Conservation (phyloP, 2,888 invertebrate genomes). For the Microplitis manilae region DNA sequence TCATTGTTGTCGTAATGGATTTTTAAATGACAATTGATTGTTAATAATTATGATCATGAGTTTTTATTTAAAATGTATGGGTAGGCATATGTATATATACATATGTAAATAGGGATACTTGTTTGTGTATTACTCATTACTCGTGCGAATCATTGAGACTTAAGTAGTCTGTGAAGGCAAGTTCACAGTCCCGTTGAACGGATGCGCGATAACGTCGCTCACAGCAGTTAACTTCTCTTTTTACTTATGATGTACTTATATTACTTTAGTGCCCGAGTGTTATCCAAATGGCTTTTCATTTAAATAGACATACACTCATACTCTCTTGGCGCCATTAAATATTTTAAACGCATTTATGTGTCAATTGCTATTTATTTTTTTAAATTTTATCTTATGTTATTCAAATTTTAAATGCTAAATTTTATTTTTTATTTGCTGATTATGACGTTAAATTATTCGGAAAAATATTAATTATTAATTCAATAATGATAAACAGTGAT, state of each 20-base stretch:
- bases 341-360: neutral
- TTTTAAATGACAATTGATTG: conserved; percentile 10
- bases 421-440: neutral
- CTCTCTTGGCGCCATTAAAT: neutral
- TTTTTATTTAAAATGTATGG: neutral
- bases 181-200: conserved; percentile 51
- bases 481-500: neutral
- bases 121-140: neutral
- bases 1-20: neutral
- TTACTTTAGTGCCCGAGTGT: conserved; percentile 10
- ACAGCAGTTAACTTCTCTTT: conserved; percentile 11
- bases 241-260: conserved; percentile 1
- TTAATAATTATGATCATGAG: neutral
- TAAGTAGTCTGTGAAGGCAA: conserved; percentile 27
- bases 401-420: neutral
- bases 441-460: neutral
- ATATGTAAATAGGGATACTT: conserved; percentile 4
- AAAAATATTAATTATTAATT: neutral
- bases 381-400: neutral
- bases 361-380: neutral
- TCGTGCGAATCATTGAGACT: neutral
- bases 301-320: neutral
- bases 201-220: conserved; percentile 42
- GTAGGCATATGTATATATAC: neutral
- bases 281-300: conserved; percentile 28